Base-by-base conservation (phyloP, 2,888 invertebrate species). In the Augiades crinisus region DNA sequence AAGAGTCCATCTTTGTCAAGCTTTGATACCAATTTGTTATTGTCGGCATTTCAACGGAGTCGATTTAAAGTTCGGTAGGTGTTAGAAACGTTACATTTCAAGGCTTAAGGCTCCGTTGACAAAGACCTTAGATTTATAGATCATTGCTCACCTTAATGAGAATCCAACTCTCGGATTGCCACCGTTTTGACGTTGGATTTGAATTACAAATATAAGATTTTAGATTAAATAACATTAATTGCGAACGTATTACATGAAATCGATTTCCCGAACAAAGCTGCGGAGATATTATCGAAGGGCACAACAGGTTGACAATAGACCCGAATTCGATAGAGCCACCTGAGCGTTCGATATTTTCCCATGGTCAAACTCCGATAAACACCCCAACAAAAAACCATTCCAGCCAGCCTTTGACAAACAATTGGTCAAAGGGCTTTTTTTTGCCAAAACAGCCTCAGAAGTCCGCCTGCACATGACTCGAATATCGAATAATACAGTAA, bases 1-100 rank as follows among this genome's bases (percentile, higher is more conserved):
- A 84, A 83, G 81, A 85, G 88, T 87, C 85, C 87, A 87, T 87
- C 88, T 88, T 87, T 88, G 88, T 89, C 83, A 86, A 76, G 81
- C 86, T 84, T 81, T 87, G 83, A 86, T 88, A 83, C 84, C 81
- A 78, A 89, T 89, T 89, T 87, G 86, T 89, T 79, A 82, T 75
- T 82, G 88, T 89, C 89, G 78, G 78, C 76, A 78, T 81, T 82
- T 84, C 82, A 84, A 81, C 83, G 77, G 75, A 69, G 64, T 65
- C 78, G 73, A 83, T 85, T 87, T 83, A 85, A 81, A 86, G 75
- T 87, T 87, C 81, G 78, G 76, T 81, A 82, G 82, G 75, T 81
- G 76, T 81, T 73, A 70, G 64, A 62, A 55, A 54, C 63, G 59
- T 53, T 43, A 51, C 50, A 50, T 51, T 56, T 57, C 50, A 37